These are phyloP conservation scores for Heliconius sara DNA, from an alignment of 2,888 invertebrate genomes.

Conservation along the genomic window DNA sequence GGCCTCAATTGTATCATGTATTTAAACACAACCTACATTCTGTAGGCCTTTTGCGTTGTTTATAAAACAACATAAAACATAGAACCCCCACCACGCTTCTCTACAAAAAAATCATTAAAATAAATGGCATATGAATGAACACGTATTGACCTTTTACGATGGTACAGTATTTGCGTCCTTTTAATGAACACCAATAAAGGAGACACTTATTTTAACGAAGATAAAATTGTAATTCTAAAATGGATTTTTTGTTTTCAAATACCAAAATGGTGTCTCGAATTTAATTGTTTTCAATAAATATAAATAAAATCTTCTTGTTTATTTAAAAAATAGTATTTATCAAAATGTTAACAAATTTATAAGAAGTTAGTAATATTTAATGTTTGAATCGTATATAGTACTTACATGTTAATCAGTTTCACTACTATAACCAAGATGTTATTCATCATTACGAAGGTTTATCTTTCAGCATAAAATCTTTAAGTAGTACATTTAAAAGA, in stretches of 20 bases:
- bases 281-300: neutral
- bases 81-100: constrained; percentile 2
- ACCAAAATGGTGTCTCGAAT: neutral
- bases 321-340: no score
- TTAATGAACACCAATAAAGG: constrained; percentile 49
- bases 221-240: constrained; percentile 39
- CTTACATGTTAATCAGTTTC: neutral
- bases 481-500: neutral
- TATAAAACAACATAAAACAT: constrained; percentile 11
- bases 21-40: neutral
- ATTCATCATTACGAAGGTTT: neutral
- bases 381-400: neutral
- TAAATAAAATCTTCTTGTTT: neutral
- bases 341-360: neutral
- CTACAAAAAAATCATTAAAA: constrained; percentile 36
- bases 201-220: constrained; percentile 43
- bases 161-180: constrained; percentile 42
- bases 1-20: neutral
- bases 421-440: neutral
- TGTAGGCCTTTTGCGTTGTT: neutral
- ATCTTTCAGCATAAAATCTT: neutral
- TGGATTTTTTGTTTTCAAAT: constrained; percentile 15
- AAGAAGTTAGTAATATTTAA: neutral
- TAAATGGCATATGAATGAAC: constrained; percentile 43
- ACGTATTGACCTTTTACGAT: constrained; percentile 45